Evolutionary conservation across 1,140 invertebrate species (phyloP).

Genomic region (Drosophila novamexicana): DNA sequence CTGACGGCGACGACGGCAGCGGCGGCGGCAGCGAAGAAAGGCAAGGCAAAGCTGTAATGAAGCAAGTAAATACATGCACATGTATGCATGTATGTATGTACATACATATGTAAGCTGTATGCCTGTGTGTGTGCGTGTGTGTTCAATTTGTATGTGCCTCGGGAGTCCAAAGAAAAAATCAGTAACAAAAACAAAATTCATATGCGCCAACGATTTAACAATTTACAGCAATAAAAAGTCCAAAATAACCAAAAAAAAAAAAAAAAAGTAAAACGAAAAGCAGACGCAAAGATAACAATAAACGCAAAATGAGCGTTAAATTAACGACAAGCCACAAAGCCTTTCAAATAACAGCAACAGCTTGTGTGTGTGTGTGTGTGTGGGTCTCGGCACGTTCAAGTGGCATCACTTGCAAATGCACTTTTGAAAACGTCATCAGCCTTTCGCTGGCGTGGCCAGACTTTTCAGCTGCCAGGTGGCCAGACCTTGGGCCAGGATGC

Average conservation of each 20-base stretch:
- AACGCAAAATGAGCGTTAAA: slow-evolving; percentile 17
- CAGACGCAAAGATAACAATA: slow-evolving; percentile 19
- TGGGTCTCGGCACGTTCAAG: background rate
- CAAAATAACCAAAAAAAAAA: slow-evolving; percentile 36
- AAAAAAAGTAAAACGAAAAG: slow-evolving; percentile 18
- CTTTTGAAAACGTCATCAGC: slow-evolving; percentile 1
- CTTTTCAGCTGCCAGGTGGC: slow-evolving; percentile 1
- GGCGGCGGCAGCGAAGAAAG: slow-evolving; percentile 88
- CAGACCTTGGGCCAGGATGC: slow-evolving; percentile 26
- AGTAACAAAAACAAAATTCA: slow-evolving; percentile 47
- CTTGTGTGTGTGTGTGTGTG: background rate
- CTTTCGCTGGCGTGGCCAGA: slow-evolving; percentile 4
- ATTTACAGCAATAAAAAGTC: slow-evolving; percentile 60
- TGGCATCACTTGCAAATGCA: slow-evolving; percentile 18
- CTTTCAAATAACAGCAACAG: slow-evolving; percentile 33
- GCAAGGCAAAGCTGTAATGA: slow-evolving; percentile 69
- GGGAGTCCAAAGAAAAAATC: slow-evolving; percentile 29
- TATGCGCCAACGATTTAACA: slow-evolving; percentile 58
- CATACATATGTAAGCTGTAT: background rate
- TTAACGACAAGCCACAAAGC: slow-evolving; percentile 22
- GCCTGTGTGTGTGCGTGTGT: slow-evolving; percentile 12
- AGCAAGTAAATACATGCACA: slow-evolving; percentile 38
- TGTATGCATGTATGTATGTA: background rate
- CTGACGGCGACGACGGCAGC: slow-evolving; percentile 86
- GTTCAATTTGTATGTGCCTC: slow-evolving; percentile 40